Conservation (phyloP, 2,797 vertebrate genomes). For the Micromesistius poutassou region DNA sequence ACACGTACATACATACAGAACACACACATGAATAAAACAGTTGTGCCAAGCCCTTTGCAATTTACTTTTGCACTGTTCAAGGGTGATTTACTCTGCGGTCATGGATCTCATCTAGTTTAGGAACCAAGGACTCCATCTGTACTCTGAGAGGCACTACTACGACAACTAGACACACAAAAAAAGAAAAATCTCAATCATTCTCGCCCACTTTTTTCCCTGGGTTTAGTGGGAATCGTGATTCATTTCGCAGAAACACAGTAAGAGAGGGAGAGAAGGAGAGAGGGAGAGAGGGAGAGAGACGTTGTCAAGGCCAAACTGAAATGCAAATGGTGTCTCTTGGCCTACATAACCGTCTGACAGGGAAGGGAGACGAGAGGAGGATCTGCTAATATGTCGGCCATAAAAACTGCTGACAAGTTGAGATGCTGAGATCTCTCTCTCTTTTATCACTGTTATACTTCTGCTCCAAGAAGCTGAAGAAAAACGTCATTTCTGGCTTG, state of each 20-base stretch:
- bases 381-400: constrained; percentile 58
- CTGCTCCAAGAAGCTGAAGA: neutral
- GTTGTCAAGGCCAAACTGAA: constrained; percentile 47
- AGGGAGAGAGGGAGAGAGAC: constrained; percentile 41
- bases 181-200: neutral
- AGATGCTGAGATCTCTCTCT: neutral
- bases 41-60: neutral
- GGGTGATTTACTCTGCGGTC: neutral
- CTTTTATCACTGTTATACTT: neutral
- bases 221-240: constrained; percentile 34
- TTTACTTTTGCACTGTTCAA: neutral
- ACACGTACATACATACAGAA: neutral
- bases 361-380: constrained; percentile 47
- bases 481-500: neutral
- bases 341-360: constrained; percentile 63
- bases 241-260: constrained; percentile 32
- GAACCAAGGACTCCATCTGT: neutral
- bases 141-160: neutral
- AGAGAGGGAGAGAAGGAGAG: neutral
- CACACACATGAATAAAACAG: neutral
- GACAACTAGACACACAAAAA: neutral
- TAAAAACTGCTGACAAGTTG: constrained; percentile 58
- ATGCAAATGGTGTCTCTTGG: constrained; percentile 71
- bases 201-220: constrained; percentile 23
- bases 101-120: neutral